A percentile compares a stretch with the other conserved stretches of the same genome.
Evolutionary conservation across 2,888 invertebrate genomes (phyloP).

Genomic region (Lissonota sp.): DNA sequence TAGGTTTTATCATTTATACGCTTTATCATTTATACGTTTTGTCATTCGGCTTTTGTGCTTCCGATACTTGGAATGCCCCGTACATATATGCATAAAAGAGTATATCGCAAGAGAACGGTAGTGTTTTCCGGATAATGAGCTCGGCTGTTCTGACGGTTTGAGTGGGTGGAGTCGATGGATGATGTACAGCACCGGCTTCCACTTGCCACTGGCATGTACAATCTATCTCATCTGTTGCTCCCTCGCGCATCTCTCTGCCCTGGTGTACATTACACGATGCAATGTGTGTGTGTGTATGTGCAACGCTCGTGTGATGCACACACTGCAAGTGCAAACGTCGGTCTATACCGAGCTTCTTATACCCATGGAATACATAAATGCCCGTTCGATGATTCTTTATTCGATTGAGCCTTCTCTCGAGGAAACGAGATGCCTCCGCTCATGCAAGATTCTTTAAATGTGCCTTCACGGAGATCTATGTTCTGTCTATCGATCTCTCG

Average conservation of each 20-base stretch:
- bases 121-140: slow-evolving; percentile 68
- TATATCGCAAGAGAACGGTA: slow-evolving; percentile 59
- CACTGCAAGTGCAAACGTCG: neutral
- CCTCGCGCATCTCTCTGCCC: slow-evolving; percentile 58
- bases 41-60: too few relatives aligned
- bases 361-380: slow-evolving; percentile 36
- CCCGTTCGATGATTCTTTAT: slow-evolving; percentile 42
- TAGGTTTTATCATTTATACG: too few relatives aligned
- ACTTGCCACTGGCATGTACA: slow-evolving; percentile 59
- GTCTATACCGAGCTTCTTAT: neutral
- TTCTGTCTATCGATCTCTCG: slow-evolving; percentile 43
- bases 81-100: slow-evolving; percentile 28
- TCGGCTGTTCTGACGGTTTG: slow-evolving; percentile 60
- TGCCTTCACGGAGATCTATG: slow-evolving; percentile 35
- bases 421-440: slow-evolving; percentile 40
- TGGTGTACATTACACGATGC: slow-evolving; percentile 1
- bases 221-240: slow-evolving; percentile 70
- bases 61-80: neutral
- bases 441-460: slow-evolving; percentile 2
- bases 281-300: slow-evolving; percentile 37
- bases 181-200: slow-evolving; percentile 65
- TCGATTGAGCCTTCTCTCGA: slow-evolving; percentile 52
- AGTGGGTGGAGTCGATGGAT: slow-evolving; percentile 69
- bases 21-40: too few relatives aligned
- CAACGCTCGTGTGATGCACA: slow-evolving; percentile 30